phyloP scores from a whole-genome alignment of 1,140 invertebrate species.

The Paramacrobiotus metropolitanus region DNA sequence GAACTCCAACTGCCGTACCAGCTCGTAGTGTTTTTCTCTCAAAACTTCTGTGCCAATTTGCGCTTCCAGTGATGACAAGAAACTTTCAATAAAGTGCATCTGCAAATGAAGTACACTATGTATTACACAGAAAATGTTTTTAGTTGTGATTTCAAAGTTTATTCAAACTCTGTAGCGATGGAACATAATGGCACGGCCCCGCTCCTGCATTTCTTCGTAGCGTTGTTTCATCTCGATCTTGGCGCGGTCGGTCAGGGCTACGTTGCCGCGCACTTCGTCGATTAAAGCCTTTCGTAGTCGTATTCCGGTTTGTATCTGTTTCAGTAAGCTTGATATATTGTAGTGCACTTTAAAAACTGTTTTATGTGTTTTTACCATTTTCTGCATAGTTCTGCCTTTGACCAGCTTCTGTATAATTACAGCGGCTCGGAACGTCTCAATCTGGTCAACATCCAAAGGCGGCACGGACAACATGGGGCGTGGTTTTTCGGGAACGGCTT shows the following conservation, averaged over 20 bases:
- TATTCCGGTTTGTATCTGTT: not conserved
- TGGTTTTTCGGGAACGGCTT: not conserved
- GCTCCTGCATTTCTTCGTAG: not conserved
- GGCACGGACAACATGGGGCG: not conserved
- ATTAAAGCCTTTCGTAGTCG: not conserved
- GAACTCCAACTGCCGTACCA: not conserved
- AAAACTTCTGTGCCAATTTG: not conserved
- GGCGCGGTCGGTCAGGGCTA: not conserved
- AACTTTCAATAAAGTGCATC: not conserved
- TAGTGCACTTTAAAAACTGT: not conserved
- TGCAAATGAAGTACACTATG: not conserved
- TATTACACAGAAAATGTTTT: no score
- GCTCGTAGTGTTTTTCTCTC: not conserved
- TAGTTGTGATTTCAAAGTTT: no score
- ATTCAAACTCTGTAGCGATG: not conserved
- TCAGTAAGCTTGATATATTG: not conserved
- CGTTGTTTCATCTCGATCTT: not conserved
- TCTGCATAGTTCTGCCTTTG: not conserved
- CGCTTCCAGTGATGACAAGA: not conserved
- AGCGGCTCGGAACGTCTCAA: not conserved
- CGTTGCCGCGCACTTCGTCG: not conserved
- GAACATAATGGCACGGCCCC: not conserved
- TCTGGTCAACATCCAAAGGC: not conserved
- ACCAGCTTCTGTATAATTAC: not conserved
- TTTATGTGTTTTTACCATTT: not conserved